These are phyloP conservation scores for Sebastes cheni DNA, from an alignment of 2,797 vertebrate genomes.

Conservation along the genomic window DNA sequence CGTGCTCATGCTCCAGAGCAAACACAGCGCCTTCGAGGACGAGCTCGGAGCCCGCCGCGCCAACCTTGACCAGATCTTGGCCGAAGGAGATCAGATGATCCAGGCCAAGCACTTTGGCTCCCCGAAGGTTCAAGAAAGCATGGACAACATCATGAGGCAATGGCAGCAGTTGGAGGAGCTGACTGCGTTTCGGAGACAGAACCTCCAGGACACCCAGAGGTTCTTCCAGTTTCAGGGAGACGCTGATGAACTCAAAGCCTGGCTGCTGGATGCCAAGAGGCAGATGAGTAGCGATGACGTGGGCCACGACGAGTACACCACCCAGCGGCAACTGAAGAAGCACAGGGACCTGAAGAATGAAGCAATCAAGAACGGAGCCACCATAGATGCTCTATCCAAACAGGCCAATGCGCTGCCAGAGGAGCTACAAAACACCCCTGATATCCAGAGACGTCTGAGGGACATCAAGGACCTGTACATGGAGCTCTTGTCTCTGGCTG, in stretches of 20 bases:
- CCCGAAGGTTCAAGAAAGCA: slow-evolving; percentile 82
- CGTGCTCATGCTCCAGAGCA: slow-evolving; percentile 91
- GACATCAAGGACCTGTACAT: slow-evolving; percentile 87
- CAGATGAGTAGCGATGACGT: slow-evolving; percentile 87
- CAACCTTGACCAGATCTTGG: slow-evolving; percentile 83
- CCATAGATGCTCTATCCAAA: slow-evolving; percentile 84
- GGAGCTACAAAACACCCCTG: slow-evolving; percentile 89
- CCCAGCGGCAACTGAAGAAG: slow-evolving; percentile 86
- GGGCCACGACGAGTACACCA: slow-evolving; percentile 93
- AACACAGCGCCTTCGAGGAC: slow-evolving; percentile 93
- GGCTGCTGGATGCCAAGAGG: slow-evolving; percentile 87
- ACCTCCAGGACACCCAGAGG: slow-evolving; percentile 87
- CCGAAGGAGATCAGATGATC: slow-evolving; percentile 86
- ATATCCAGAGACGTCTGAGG: slow-evolving; percentile 87
- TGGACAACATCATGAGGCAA: slow-evolving; percentile 81
- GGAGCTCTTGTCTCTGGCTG: slow-evolving; percentile 87
- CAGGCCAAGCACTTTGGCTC: slow-evolving; percentile 83
- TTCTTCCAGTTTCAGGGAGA: slow-evolving; percentile 98
- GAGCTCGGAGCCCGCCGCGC: slow-evolving; percentile 87
- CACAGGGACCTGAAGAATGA: slow-evolving; percentile 89
- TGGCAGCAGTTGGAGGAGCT: slow-evolving; percentile 95
- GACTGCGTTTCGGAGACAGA: slow-evolving; percentile 89
- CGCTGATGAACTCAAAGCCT: slow-evolving; percentile 89
- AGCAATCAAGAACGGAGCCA: slow-evolving; percentile 82
- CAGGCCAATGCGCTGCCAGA: slow-evolving; percentile 88